Percentiles rank a stretch among this genome's conserved stretches.
Conservation (phyloP, 2,888 invertebrate genomes). For the Ophioninae sp. region DNA sequence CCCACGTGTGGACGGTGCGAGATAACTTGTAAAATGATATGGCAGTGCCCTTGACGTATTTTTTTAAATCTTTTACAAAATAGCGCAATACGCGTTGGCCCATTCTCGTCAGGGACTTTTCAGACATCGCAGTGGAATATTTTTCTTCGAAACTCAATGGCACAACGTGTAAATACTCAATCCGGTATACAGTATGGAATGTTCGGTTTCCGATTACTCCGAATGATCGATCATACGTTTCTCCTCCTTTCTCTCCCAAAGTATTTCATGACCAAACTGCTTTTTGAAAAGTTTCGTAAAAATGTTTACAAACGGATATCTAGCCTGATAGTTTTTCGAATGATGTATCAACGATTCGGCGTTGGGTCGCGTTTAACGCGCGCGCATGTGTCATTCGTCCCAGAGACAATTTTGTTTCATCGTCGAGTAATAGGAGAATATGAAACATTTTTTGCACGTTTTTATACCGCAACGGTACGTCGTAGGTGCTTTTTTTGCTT, state of each 20-base stretch:
- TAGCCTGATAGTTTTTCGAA: background rate
- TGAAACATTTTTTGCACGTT: conserved; percentile 95
- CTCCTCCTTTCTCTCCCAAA: background rate
- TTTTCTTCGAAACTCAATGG: conserved; percentile 32
- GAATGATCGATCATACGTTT: conserved; percentile 4
- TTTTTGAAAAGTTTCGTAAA: conserved; percentile 25
- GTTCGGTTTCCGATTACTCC: conserved; percentile 30
- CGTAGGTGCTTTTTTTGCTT: conserved; percentile 85
- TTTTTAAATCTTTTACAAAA: conserved; percentile 13
- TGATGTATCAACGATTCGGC: conserved; percentile 2
- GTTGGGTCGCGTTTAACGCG: conserved; percentile 56
- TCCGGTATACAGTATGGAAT: conserved; percentile 25
- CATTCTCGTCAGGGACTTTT: conserved; percentile 9
- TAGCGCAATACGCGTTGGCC: conserved; percentile 28
- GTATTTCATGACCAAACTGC: conserved; percentile 20
- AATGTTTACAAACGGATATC: conserved; percentile 26
- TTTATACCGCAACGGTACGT: conserved; percentile 97
- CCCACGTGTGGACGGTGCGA: conserved; percentile 31
- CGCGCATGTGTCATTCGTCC: conserved; percentile 86
- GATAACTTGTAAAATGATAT: conserved; percentile 52
- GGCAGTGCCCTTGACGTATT: conserved; percentile 49
- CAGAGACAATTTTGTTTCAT: conserved; percentile 92
- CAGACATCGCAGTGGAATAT: conserved; percentile 15
- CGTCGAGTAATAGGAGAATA: conserved; percentile 92
- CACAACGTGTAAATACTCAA: conserved; percentile 39